phyloP scores from a whole-genome alignment of 2,113 vertebrate genomes.

The Pollachius pollachius region DNA sequence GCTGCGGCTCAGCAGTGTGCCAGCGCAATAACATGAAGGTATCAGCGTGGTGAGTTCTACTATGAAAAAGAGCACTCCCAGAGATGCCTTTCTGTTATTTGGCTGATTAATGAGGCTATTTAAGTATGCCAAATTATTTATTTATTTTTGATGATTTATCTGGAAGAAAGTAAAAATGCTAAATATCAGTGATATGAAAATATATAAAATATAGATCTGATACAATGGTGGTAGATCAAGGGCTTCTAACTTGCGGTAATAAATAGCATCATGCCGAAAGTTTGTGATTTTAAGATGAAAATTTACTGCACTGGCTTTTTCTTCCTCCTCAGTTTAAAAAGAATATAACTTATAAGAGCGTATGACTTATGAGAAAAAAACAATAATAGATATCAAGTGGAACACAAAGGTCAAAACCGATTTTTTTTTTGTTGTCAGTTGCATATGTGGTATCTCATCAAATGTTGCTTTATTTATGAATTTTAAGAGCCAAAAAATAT shows the following conservation, averaged over 20 bases:
- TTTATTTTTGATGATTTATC: too few relatives aligned
- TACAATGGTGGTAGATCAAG: conserved; percentile 70
- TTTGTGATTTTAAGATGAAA: conserved; percentile 55
- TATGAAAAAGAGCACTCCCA: conserved; percentile 21
- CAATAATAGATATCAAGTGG: conserved; percentile 45
- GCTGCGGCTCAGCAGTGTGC: conserved; percentile 48
- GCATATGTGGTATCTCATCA: conserved; percentile 68
- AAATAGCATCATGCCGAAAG: conserved; percentile 46
- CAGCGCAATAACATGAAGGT: conserved; percentile 62
- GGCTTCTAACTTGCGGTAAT: conserved; percentile 67
- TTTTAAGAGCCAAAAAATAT: conserved; percentile 53
- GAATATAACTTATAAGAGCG: conserved; percentile 52
- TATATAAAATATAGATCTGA: conserved; percentile 52
- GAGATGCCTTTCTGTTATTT: too few relatives aligned
- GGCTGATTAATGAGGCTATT: too few relatives aligned
- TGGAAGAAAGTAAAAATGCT: too few relatives aligned
- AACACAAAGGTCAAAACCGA: conserved; percentile 40
- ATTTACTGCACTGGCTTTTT: conserved; percentile 37
- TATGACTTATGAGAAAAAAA: conserved; percentile 25
- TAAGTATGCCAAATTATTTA: too few relatives aligned
- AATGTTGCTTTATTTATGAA: conserved; percentile 57
- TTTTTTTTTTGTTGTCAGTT: conserved; percentile 57
- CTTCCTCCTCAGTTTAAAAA: conserved; percentile 57
- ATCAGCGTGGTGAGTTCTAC: conserved; percentile 42
- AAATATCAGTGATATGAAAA: conserved; percentile 8